These are phyloP conservation scores for Bombylius discolor DNA, from an alignment of 2,888 invertebrate genomes.

Conservation along the genomic window DNA sequence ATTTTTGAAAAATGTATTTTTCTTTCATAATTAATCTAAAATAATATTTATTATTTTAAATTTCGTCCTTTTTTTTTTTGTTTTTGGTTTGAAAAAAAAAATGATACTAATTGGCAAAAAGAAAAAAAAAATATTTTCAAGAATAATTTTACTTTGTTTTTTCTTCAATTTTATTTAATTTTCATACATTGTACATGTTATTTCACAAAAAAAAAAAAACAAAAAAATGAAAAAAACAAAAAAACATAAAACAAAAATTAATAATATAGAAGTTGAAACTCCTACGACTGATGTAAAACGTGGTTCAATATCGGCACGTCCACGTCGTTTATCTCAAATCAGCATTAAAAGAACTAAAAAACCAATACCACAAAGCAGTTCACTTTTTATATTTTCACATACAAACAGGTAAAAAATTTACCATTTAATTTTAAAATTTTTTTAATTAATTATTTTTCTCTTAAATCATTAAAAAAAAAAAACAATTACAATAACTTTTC, in stretches of 20 bases:
- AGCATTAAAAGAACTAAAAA: constrained; percentile 73
- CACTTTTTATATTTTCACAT: constrained; percentile 87
- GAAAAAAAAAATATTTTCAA: too few relatives aligned
- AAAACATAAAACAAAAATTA: constrained; percentile 28
- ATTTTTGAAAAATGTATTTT: too few relatives aligned
- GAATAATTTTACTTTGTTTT: too few relatives aligned
- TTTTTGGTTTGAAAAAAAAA: too few relatives aligned
- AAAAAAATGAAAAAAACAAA: constrained; percentile 3
- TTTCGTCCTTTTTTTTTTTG: too few relatives aligned
- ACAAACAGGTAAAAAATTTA: constrained; percentile 71
- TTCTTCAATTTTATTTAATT: too few relatives aligned
- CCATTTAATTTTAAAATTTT: not conserved
- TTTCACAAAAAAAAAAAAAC: not conserved
- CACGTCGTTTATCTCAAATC: constrained; percentile 74
- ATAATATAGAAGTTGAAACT: constrained; percentile 32
- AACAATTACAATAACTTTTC: not conserved
- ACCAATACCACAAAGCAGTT: constrained; percentile 81
- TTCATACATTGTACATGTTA: too few relatives aligned
- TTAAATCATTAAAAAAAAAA: too few relatives aligned
- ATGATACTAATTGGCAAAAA: too few relatives aligned
- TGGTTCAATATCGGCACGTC: constrained; percentile 49
- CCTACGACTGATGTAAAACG: not conserved
- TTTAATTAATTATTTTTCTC: not conserved
- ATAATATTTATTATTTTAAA: too few relatives aligned
- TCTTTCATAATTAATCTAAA: too few relatives aligned